These are phyloP conservation scores for Ectropis crepuscularia DNA, from an alignment of 2,888 invertebrate species.

Conservation along the genomic window DNA sequence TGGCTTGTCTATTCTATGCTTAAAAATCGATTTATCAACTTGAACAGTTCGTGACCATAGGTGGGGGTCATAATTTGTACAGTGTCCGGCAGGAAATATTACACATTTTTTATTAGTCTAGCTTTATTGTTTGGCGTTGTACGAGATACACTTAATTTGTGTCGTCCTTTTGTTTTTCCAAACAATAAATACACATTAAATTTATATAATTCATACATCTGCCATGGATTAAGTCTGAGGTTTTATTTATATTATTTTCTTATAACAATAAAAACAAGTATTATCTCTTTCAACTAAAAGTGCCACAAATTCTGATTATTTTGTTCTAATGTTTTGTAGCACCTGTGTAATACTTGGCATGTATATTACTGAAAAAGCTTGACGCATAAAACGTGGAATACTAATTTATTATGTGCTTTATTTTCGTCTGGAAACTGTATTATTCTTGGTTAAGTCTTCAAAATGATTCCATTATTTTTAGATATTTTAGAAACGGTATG, in stretches of 20 bases:
- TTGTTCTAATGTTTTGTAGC: no score
- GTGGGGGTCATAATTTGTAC: slow-evolving; percentile 56
- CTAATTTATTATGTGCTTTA: slow-evolving; percentile 23
- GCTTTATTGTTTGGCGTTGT: not conserved
- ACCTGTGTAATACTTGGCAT: no score
- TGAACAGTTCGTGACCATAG: slow-evolving; percentile 55
- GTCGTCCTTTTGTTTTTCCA: no score
- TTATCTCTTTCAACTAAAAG: no score
- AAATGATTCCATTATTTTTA: slow-evolving; percentile 63
- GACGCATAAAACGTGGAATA: not conserved
- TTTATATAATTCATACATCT: no score
- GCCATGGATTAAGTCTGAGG: no score
- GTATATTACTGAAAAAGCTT: no score
- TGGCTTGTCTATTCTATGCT: no score
- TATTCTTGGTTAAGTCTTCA: slow-evolving; percentile 46
- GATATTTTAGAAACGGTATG: slow-evolving; percentile 64
- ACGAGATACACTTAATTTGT: not conserved
- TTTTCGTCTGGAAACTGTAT: slow-evolving; percentile 36
- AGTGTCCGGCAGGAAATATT: slow-evolving; percentile 25
- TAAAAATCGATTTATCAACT: slow-evolving; percentile 58
- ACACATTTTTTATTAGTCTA: slow-evolving; percentile 28
- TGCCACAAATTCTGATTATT: no score
- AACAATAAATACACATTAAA: no score
- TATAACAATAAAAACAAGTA: no score
- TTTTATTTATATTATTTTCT: no score